Base-by-base conservation (phyloP, 1,140 invertebrate genomes). In the Capitella teleta region DNA sequence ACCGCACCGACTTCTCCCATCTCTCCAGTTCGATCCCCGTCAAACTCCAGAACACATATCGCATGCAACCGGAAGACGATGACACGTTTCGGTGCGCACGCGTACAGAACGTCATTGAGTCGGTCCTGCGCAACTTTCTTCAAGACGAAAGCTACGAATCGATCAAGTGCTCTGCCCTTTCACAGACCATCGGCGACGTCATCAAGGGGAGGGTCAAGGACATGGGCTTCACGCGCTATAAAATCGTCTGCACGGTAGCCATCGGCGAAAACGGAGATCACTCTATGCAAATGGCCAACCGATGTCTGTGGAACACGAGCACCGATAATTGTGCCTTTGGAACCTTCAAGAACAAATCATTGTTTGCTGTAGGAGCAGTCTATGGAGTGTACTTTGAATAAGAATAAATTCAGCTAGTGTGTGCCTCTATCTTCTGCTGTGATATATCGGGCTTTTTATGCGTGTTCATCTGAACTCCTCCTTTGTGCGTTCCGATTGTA, bases 301-400 rank as follows among this genome's bases (percentile, higher is more conserved):
- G 66, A 16, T 63, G 61, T 49, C 26, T 67, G 2, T 67, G 64
- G 66, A 57, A 67, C 49, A 52, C 57, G 12, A 55, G 53, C 8
- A 44, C 53, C 5, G 66, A 68, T 48, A 63, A 50, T 25, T 63
- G 57, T 42, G 60, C 63, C 10, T 57, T 47, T 47, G 61, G 51
- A 16, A 50, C 48, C 6, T 68, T 59, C 50, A 46, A 51, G 24
- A 68, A 59, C 52, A 53, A 54, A 10, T 55, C 45, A 23, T 26
- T 68, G 19, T 66, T 63, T 42, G 64, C 59, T 4, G 55, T 65
- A 14, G 64, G 60, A 2, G 57, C 60, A 12, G 59, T 66, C 32
- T 67, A 58, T 51, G 66, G 53, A 6, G 47, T 66, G 18, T 68
- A 68, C 43, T 58, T 41, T 16, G 67, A 69, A 55, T 71, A 25